Percentiles rank a stretch among this genome's conserved stretches.
phyloP scores from a whole-genome alignment of 2,888 invertebrate species.

The Drosophila prolongata region DNA sequence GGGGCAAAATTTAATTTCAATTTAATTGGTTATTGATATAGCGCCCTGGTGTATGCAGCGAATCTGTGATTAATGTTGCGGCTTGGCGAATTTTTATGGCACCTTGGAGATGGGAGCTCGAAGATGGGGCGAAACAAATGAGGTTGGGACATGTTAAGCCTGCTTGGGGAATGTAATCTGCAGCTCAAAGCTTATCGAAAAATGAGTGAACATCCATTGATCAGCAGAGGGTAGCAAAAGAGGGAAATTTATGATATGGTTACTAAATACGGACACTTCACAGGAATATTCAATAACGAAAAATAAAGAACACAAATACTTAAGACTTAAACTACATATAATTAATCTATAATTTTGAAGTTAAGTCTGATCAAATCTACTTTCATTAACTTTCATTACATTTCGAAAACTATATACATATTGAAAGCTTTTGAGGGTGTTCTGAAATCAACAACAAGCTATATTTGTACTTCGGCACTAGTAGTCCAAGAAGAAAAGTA shows the following conservation, averaged over 20 bases:
- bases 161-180: conserved; percentile 23
- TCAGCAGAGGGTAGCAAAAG: neutral
- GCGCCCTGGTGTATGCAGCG: conserved; percentile 73
- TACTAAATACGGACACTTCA: neutral
- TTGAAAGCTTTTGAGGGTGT: no score
- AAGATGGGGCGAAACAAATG: conserved; percentile 16
- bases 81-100: conserved; percentile 75
- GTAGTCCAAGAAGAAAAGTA: neutral
- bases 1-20: conserved; percentile 75
- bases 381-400: no score
- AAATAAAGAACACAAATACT: no score
- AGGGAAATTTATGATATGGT: neutral
- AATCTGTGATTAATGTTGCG: conserved; percentile 75
- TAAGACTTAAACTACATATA: no score
- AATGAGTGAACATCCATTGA: conserved; percentile 16
- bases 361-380: no score
- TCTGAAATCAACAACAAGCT: no score
- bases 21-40: conserved; percentile 78
- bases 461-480: no score
- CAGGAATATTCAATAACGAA: neutral
- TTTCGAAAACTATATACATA: no score
- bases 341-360: no score
- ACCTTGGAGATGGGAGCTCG: conserved; percentile 63
- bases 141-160: conserved; percentile 47
- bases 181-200: conserved; percentile 28